Percentiles rank a stretch among this genome's conserved stretches.
These are phyloP conservation scores for Drosophila simulans DNA, from an alignment of 1,140 invertebrate species.

Conservation along the genomic window DNA sequence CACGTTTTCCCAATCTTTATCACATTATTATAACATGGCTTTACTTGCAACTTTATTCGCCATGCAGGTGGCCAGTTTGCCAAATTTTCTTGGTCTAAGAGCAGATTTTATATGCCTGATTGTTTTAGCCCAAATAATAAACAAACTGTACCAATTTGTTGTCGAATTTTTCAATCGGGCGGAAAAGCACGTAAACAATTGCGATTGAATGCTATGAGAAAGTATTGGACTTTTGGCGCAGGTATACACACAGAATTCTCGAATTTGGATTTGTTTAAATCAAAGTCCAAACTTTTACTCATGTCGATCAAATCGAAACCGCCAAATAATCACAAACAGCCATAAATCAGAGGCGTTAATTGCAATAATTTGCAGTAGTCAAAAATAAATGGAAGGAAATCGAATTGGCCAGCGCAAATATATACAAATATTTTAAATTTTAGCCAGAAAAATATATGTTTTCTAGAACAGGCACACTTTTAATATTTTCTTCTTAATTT, in stretches of 20 bases:
- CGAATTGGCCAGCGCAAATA: neutral
- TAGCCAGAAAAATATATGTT: neutral
- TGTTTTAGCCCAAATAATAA: conserved; percentile 37
- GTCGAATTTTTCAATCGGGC: conserved; percentile 14
- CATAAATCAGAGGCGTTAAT: conserved; percentile 51
- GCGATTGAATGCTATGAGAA: conserved; percentile 5
- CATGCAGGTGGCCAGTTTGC: conserved; percentile 7
- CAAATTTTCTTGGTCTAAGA: neutral
- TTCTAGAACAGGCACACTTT: neutral
- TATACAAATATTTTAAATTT: conserved; percentile 20
- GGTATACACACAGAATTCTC: neutral
- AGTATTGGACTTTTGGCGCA: conserved; percentile 13
- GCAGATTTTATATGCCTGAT: conserved; percentile 32
- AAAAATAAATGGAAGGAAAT: conserved; percentile 7
- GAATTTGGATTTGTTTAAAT: conserved; percentile 15
- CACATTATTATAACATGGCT: neutral
- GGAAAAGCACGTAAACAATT: conserved; percentile 32
- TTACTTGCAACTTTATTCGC: conserved; percentile 12
- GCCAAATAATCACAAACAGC: conserved; percentile 27
- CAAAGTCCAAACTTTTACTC: conserved; percentile 32
- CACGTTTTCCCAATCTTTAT: neutral
- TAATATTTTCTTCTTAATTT: neutral
- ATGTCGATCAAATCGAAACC: conserved; percentile 1
- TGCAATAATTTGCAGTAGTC: conserved; percentile 44
- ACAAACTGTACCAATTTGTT: conserved; percentile 38